phyloP scores from a whole-genome alignment of 2,888 invertebrate species.

The Tenthredo scrophulariae region DNA sequence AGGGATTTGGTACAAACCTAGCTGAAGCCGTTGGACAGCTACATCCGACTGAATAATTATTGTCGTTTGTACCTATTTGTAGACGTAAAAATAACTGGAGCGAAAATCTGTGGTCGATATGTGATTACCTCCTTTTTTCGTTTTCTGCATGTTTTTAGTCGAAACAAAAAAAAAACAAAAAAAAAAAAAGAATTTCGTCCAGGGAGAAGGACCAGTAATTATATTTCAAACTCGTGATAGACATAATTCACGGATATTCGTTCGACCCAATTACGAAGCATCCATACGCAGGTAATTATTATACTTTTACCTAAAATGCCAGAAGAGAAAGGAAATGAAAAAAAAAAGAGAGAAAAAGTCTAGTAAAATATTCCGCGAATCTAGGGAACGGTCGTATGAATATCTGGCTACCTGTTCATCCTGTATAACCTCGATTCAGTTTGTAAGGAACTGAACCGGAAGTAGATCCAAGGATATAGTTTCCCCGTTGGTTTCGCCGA shows the following conservation, averaged over 20 bases:
- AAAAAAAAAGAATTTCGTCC: not conserved
- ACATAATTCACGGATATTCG: not conserved
- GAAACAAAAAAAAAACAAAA: no score
- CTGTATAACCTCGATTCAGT: constrained; percentile 20
- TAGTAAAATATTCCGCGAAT: not conserved
- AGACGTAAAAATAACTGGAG: constrained; percentile 24
- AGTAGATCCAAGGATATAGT: constrained; percentile 22
- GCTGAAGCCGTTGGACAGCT: not conserved
- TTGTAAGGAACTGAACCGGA: constrained; percentile 40
- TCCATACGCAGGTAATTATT: not conserved
- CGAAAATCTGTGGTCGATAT: constrained; percentile 36
- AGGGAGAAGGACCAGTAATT: not conserved
- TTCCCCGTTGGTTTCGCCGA: constrained; percentile 25
- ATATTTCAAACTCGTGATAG: not conserved
- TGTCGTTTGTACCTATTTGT: constrained; percentile 25
- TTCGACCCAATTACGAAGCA: not conserved
- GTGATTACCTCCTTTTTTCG: constrained; percentile 14
- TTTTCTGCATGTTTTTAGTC: not conserved
- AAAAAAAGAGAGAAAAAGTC: not conserved
- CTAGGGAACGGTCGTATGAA: not conserved
- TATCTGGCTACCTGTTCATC: not conserved
- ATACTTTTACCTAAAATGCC: not conserved
- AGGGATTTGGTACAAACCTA: constrained; percentile 10
- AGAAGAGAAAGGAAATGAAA: not conserved
- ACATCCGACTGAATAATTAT: constrained; percentile 46